Percentiles rank a stretch among this genome's conserved stretches.
Evolutionary conservation across 2,888 invertebrate species (phyloP).

Genomic region (Boloria selene): DNA sequence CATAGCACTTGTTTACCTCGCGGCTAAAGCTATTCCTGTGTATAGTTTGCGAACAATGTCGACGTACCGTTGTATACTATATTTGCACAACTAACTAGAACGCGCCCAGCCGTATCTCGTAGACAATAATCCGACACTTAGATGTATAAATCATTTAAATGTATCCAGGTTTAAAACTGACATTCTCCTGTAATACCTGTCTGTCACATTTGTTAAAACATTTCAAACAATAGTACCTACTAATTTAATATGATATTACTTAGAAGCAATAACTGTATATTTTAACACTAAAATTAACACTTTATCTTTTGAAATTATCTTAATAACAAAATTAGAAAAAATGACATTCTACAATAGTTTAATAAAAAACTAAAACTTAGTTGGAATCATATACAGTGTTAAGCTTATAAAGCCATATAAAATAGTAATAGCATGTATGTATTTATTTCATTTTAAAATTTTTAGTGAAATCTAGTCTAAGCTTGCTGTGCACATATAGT

Average conservation of each 20-base stretch:
- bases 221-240: background rate
- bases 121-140: constrained; percentile 10
- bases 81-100: constrained; percentile 32
- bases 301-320: no score
- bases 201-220: background rate
- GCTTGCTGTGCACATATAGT: no score
- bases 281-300: no score
- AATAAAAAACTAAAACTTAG: no score
- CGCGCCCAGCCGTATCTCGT: constrained; percentile 13
- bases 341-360: no score
- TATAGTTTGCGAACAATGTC: constrained; percentile 32
- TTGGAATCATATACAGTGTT: no score
- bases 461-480: no score
- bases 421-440: no score
- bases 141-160: constrained; percentile 11
- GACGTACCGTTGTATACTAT: constrained; percentile 30
- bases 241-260: background rate
- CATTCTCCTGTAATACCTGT: background rate
- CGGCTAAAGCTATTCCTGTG: constrained; percentile 61
- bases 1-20: constrained; percentile 73
- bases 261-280: no score
- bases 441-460: no score
- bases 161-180: background rate
- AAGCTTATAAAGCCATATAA: no score
- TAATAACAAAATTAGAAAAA: no score